Percentiles rank a stretch among this genome's conserved stretches.
Evolutionary conservation across 2,113 vertebrate genomes (phyloP).

Genomic region (Fregata magnificens): DNA sequence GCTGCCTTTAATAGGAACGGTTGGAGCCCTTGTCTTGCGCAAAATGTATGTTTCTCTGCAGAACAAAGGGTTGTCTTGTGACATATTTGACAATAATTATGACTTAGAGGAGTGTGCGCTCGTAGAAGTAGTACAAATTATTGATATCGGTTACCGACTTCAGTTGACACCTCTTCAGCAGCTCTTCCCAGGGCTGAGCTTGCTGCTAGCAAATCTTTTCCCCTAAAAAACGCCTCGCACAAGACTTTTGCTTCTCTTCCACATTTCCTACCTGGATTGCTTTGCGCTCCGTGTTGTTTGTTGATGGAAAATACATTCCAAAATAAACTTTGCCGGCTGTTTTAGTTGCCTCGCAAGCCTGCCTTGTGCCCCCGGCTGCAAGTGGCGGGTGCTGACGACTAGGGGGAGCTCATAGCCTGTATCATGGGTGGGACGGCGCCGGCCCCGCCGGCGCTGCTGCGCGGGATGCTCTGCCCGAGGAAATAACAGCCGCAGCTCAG

Average conservation of each 20-base stretch:
- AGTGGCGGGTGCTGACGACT: slow-evolving; percentile 64
- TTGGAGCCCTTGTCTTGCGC: neutral
- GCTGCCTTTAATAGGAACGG: neutral
- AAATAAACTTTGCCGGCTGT: slow-evolving; percentile 76
- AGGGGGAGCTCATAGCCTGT: slow-evolving; percentile 80
- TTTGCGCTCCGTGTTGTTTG: slow-evolving; percentile 5
- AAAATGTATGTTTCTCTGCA: neutral
- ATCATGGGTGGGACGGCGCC: slow-evolving; percentile 7
- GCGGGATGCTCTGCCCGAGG: neutral
- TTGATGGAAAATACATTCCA: slow-evolving; percentile 66
- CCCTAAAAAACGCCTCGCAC: neutral
- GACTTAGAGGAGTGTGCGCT: slow-evolving; percentile 1
- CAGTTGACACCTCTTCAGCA: neutral
- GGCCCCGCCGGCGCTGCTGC: neutral
- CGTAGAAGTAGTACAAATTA: neutral
- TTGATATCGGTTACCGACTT: neutral
- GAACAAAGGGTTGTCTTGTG: neutral
- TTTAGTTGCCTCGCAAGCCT: neutral
- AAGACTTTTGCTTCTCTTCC: neutral
- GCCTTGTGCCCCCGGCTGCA: neutral
- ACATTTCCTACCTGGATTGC: slow-evolving; percentile 13
- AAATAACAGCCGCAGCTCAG: neutral
- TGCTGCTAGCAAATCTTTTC: neutral
- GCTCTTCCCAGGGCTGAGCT: neutral
- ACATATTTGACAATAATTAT: neutral